Evolutionary conservation across 1,140 invertebrate species (phyloP).

Genomic region (Drosophila micromelanica): DNA sequence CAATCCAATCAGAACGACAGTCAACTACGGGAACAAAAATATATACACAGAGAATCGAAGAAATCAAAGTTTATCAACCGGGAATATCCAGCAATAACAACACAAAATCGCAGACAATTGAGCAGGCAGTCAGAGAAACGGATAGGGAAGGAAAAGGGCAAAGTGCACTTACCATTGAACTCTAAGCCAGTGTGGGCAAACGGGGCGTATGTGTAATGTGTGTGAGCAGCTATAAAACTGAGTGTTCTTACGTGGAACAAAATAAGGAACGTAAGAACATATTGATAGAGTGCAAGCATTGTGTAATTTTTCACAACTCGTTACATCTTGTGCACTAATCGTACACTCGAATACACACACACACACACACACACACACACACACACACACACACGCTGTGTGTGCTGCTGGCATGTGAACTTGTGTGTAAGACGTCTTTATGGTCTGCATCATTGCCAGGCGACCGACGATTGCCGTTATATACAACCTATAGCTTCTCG

Average conservation of each 20-base stretch:
- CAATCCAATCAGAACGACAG: neutral
- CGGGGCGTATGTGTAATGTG: constrained; percentile 58
- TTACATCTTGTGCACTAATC: constrained; percentile 49
- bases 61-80: constrained; percentile 5
- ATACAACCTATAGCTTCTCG: constrained; percentile 18
- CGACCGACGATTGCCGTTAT: constrained; percentile 44
- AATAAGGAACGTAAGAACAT: constrained; percentile 8
- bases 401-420: constrained; percentile 14
- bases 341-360: constrained; percentile 18
- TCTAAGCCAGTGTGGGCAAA: constrained; percentile 49
- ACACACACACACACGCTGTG: neutral
- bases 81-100: constrained; percentile 11
- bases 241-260: constrained; percentile 1
- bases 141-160: neutral
- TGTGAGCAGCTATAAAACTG: constrained; percentile 51
- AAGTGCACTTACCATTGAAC: constrained; percentile 56
- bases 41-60: neutral
- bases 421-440: constrained; percentile 48
- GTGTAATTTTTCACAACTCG: constrained; percentile 50
- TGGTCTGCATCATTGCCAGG: constrained; percentile 63
- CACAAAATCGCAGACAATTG: constrained; percentile 10
- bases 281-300: constrained; percentile 44
- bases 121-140: constrained; percentile 1
- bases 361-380: neutral
- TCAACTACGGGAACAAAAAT: neutral